Conservation (phyloP, 2,113 vertebrate genomes). For the Spea multiplicata region DNA sequence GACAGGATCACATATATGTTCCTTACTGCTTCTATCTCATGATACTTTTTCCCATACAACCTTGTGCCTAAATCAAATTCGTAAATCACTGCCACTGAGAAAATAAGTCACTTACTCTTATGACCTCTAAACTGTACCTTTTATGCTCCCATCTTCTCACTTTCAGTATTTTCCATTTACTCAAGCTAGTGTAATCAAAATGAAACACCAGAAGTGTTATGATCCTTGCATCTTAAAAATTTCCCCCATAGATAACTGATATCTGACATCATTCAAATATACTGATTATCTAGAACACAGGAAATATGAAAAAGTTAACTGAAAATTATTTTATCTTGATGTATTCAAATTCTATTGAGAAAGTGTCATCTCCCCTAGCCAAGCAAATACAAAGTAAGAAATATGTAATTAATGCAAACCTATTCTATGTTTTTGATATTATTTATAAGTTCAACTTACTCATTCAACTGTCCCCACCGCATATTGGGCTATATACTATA, state of each 20-base stretch:
- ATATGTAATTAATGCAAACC: too few species aligned
- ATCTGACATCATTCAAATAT: constrained; percentile 72
- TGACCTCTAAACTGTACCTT: neutral
- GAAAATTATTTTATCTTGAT: constrained; percentile 40
- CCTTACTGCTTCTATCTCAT: too few species aligned
- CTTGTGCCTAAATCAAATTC: too few species aligned
- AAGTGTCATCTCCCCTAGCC: too few species aligned
- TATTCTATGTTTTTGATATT: too few species aligned
- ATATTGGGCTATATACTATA: too few species aligned
- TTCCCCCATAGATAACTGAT: constrained; percentile 67
- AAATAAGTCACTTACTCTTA: constrained; percentile 17
- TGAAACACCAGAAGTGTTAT: constrained; percentile 63
- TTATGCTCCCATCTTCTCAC: constrained; percentile 46
- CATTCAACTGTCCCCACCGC: too few species aligned
- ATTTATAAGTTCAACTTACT: too few species aligned
- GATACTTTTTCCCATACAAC: too few species aligned
- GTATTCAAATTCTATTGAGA: too few species aligned
- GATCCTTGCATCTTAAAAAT: constrained; percentile 68
- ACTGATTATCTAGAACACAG: constrained; percentile 65
- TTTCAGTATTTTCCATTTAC: constrained; percentile 71
- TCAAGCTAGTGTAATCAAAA: constrained; percentile 71
- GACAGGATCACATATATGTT: too few species aligned
- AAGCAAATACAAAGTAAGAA: too few species aligned
- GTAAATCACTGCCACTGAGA: neutral
- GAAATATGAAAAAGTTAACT: constrained; percentile 64